phyloP scores from a whole-genome alignment of 2,797 vertebrate genomes.

The Dermochelys coriacea region DNA sequence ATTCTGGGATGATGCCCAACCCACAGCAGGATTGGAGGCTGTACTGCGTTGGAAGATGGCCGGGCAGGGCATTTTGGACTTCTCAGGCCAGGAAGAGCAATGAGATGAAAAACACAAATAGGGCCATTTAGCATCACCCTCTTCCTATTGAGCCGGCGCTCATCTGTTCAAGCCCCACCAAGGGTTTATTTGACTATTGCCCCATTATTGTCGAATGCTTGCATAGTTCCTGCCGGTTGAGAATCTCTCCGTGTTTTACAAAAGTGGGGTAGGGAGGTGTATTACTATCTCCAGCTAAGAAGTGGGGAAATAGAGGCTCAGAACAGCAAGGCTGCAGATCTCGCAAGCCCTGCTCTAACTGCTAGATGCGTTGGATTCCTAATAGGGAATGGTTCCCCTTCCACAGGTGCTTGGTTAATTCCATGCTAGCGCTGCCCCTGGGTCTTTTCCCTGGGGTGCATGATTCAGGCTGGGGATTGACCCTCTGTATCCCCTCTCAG shows the following conservation, averaged over 20 bases:
- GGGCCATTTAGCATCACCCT: not conserved
- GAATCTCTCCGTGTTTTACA: not conserved
- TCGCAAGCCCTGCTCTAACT: not conserved
- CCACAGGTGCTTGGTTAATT: not conserved
- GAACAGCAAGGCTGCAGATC: not conserved
- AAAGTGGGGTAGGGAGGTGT: not conserved
- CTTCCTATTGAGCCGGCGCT: not conserved
- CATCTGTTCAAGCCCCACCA: accelerated
- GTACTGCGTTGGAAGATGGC: not conserved
- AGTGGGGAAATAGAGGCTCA: not conserved
- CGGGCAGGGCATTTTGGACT: not conserved
- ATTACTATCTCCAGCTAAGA: not conserved
- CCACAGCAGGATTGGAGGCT: not conserved
- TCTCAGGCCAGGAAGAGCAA: not conserved
- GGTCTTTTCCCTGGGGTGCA: not conserved
- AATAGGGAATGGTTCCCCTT: not conserved
- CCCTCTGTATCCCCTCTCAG: not conserved
- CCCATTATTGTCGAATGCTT: not conserved
- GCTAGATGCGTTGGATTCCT: not conserved
- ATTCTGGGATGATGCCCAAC: not conserved
- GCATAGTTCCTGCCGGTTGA: not conserved
- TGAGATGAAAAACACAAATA: accelerated
- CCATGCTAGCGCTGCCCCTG: not conserved
- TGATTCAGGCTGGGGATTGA: not conserved
- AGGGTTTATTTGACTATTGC: not conserved